A percentile compares a stretch with the other conserved stretches of the same genome.
Conservation (phyloP, 2,888 invertebrate species). For the Plebejus melissa region DNA sequence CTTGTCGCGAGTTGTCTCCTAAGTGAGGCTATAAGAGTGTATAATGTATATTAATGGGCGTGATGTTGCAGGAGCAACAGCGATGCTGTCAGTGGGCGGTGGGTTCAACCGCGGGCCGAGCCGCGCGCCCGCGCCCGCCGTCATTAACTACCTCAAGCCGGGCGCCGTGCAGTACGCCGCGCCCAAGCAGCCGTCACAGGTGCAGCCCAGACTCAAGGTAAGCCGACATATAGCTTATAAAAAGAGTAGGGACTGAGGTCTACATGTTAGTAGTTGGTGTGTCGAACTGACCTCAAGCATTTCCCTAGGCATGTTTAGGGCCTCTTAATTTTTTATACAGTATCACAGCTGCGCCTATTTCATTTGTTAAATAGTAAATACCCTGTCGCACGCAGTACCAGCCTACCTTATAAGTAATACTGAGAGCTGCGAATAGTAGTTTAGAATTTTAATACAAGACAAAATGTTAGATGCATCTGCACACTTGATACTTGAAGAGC, state of each 20-base stretch:
- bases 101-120: constrained; percentile 59
- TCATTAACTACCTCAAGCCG: constrained; percentile 70
- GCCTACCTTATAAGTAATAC: no score
- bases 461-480: not conserved
- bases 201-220: constrained; percentile 66
- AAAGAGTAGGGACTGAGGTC: not conserved
- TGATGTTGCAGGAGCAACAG: constrained; percentile 51
- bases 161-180: constrained; percentile 63
- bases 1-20: no score
- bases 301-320: no score
- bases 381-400: no score
- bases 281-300: no score
- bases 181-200: constrained; percentile 55
- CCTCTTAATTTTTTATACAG: no score
- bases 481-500: not conserved
- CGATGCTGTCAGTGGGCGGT: constrained; percentile 73
- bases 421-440: not conserved
- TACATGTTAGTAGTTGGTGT: not conserved
- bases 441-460: not conserved
- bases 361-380: no score
- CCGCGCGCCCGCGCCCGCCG: constrained; percentile 65
- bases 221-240: not conserved
- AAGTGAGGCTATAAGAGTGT: no score
- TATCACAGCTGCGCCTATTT: no score
- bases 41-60: not conserved